phyloP scores from a whole-genome alignment of 2,888 invertebrate genomes.

The Ephialtes manifestator region DNA sequence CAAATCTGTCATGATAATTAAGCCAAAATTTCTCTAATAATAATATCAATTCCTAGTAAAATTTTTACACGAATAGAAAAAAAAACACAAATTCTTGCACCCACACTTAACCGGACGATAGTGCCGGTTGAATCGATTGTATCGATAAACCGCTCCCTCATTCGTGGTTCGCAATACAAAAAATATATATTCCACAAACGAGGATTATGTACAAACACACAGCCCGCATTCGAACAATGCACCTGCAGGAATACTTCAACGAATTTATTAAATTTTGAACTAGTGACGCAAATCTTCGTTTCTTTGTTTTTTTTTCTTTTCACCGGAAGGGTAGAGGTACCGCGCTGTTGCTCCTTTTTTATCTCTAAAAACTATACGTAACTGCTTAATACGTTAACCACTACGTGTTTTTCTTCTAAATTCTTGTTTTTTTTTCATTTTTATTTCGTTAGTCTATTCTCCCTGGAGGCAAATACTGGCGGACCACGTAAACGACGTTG shows the following conservation, averaged over 20 bases:
- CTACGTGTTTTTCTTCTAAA: slow-evolving; percentile 19
- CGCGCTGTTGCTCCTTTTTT: slow-evolving; percentile 40
- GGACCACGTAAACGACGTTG: slow-evolving; percentile 58
- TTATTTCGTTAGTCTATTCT: slow-evolving; percentile 63
- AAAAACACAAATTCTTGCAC: slow-evolving; percentile 34
- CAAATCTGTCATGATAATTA: background rate
- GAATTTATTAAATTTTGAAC: slow-evolving; percentile 25
- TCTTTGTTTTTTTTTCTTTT: background rate
- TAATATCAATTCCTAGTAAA: background rate
- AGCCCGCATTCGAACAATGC: slow-evolving; percentile 45
- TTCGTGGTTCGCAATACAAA: slow-evolving; percentile 19
- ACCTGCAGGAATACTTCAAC: slow-evolving; percentile 50
- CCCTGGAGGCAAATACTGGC: slow-evolving; percentile 67
- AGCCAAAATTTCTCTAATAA: background rate
- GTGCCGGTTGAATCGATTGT: slow-evolving; percentile 44
- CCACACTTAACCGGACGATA: slow-evolving; percentile 49
- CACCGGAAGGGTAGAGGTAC: slow-evolving; percentile 32
- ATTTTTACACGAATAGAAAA: background rate
- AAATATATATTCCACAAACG: slow-evolving; percentile 33
- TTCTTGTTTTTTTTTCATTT: slow-evolving; percentile 3
- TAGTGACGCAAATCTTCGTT: slow-evolving; percentile 5
- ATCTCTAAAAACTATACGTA: slow-evolving; percentile 38
- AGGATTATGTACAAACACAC: slow-evolving; percentile 27
- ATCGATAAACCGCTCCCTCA: slow-evolving; percentile 50
- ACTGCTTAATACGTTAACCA: slow-evolving; percentile 46